Percentiles rank a stretch among this genome's conserved stretches.
Evolutionary conservation across 2,797 vertebrate genomes (phyloP).

Genomic region (Darevskia mixta): DNA sequence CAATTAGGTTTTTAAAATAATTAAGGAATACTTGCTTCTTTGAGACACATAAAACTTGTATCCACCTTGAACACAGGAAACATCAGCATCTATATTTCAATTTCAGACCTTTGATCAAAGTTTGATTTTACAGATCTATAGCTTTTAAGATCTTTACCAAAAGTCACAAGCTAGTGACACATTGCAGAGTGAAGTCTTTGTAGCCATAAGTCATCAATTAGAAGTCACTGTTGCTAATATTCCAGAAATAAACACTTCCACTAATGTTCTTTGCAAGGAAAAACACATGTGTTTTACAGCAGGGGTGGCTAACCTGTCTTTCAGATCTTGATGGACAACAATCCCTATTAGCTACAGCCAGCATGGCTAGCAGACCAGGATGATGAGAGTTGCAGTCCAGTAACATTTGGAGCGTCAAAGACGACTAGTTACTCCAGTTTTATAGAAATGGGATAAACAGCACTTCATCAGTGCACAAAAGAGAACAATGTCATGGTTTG

Average conservation of each 20-base stretch:
- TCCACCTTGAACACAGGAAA: conserved; percentile 16
- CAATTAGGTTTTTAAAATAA: conserved; percentile 49
- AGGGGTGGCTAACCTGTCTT: neutral
- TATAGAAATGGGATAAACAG: conserved; percentile 10
- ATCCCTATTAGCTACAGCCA: too few species aligned
- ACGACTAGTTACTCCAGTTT: too few species aligned
- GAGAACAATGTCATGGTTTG: neutral
- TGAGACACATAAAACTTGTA: conserved; percentile 46
- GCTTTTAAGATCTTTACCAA: conserved; percentile 42
- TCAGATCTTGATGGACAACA: neutral
- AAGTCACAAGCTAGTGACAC: conserved; percentile 37
- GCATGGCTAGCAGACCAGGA: too few species aligned
- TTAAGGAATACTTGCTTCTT: conserved; percentile 60
- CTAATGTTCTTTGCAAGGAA: conserved; percentile 17
- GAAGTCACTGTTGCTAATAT: conserved; percentile 35
- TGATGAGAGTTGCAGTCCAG: too few species aligned
- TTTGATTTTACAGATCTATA: conserved; percentile 35
- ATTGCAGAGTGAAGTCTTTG: conserved; percentile 46
- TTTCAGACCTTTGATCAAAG: conserved; percentile 43
- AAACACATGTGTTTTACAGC: neutral
- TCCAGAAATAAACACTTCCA: conserved; percentile 32
- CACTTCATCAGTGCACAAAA: neutral
- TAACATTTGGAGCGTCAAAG: too few species aligned
- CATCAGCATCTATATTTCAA: conserved; percentile 36
- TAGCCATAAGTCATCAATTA: conserved; percentile 50